A percentile compares a stretch with the other conserved stretches of the same genome.
Evolutionary conservation across 2,888 invertebrate species (phyloP).

Genomic region (Arctia plantaginis): DNA sequence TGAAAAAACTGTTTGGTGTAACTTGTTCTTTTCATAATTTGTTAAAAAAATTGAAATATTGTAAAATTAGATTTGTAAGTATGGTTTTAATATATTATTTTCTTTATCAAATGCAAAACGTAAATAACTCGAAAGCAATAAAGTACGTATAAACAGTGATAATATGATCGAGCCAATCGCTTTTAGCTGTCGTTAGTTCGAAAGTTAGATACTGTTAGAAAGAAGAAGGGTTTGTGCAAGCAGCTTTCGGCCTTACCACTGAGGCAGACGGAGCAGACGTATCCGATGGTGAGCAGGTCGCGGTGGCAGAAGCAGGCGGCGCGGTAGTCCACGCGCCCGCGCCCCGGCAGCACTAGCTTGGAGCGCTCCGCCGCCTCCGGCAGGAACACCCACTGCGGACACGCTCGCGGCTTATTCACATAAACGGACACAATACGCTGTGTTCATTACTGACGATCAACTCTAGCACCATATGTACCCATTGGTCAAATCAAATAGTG

Average conservation of each 20-base stretch:
- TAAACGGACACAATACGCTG: no score
- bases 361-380: slow-evolving; percentile 93
- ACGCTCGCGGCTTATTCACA: no score
- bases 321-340: slow-evolving; percentile 97
- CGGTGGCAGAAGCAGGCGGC: slow-evolving; percentile 99
- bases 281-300: slow-evolving; percentile 97
- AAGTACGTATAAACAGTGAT: no score
- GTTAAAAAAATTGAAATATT: no score
- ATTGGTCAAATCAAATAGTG: no score
- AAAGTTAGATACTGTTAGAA: not conserved
- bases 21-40: not conserved
- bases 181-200: no score
- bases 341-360: slow-evolving; percentile 94
- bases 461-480: no score
- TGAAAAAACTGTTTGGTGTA: not conserved
- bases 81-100: not conserved
- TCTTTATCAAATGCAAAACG: not conserved
- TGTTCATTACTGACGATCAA: no score
- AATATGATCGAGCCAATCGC: no score
- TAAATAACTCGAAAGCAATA: no score
- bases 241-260: slow-evolving; percentile 89
- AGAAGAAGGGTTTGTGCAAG: not conserved
- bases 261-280: slow-evolving; percentile 98
- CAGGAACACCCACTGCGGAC: slow-evolving; percentile 94
- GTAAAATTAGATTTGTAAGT: no score